Conservation (phyloP, 2,113 vertebrate species). For the Columba livia region DNA sequence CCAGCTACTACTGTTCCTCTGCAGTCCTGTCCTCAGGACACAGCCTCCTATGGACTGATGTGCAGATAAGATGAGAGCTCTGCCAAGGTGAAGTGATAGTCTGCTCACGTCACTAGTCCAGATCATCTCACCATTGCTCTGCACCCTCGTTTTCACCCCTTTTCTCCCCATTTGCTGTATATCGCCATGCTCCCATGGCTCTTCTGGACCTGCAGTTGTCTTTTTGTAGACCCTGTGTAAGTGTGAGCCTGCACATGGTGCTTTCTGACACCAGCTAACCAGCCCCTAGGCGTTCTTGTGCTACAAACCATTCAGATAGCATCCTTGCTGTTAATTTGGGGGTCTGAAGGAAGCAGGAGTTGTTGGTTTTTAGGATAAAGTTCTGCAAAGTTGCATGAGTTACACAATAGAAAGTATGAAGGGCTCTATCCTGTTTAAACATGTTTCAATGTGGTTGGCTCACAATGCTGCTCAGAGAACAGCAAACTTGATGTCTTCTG, state of each 20-base stretch:
- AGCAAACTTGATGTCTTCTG: background rate
- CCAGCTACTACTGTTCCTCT: background rate
- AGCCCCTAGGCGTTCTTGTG: background rate
- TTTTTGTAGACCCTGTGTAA: background rate
- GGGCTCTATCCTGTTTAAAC: background rate
- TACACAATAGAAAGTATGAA: conserved; percentile 6
- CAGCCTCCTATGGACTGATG: background rate
- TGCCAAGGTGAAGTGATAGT: background rate
- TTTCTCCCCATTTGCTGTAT: background rate
- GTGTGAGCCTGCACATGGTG: background rate
- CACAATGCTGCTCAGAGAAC: background rate
- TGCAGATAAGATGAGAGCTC: background rate
- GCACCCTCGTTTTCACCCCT: background rate
- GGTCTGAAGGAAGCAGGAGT: background rate
- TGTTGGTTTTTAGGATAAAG: conserved; percentile 32
- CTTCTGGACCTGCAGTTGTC: background rate
- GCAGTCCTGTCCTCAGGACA: background rate
- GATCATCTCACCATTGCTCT: background rate
- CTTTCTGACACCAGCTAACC: background rate
- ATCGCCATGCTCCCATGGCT: background rate
- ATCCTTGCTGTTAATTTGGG: background rate
- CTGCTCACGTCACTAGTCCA: background rate
- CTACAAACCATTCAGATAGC: background rate
- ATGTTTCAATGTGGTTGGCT: background rate
- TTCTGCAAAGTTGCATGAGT: conserved; percentile 10